A percentile compares a stretch with the other conserved stretches of the same genome.
Conservation (phyloP, 2,888 invertebrate genomes). For the Keiferia lycopersicella region DNA sequence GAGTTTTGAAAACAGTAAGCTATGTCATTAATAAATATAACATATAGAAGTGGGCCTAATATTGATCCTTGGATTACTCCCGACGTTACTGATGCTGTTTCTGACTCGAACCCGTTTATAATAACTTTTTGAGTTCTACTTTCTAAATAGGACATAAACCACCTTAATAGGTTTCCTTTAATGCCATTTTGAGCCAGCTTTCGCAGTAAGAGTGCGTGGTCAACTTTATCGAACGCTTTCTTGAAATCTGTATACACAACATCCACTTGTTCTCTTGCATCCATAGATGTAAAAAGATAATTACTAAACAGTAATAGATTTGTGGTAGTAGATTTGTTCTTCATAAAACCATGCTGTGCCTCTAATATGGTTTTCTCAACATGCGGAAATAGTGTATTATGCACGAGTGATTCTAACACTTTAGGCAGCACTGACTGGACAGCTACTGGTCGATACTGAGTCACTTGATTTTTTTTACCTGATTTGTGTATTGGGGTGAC, state of each 20-base stretch:
- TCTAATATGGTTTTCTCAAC: background rate
- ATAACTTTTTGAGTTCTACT: too few species aligned
- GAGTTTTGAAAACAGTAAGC: too few species aligned
- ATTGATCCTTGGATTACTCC: too few species aligned
- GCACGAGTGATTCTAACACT: background rate
- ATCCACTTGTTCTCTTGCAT: background rate
- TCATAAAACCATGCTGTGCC: slow-evolving; percentile 1
- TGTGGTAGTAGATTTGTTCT: background rate
- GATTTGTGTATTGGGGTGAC: background rate
- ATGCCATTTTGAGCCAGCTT: too few species aligned
- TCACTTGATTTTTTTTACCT: background rate
- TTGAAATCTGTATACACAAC: slow-evolving; percentile 2
- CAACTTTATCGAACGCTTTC: too few species aligned
- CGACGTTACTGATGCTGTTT: too few species aligned
- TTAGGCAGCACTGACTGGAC: background rate
- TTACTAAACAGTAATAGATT: background rate
- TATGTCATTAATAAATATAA: too few species aligned
- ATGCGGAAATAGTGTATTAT: background rate
- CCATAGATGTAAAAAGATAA: background rate
- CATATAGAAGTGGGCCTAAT: too few species aligned
- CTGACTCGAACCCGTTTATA: too few species aligned
- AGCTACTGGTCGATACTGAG: background rate
- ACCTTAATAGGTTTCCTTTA: too few species aligned
- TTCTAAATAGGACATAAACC: too few species aligned
- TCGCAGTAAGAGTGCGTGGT: too few species aligned